Percentiles rank a stretch among this genome's conserved stretches.
phyloP scores from a whole-genome alignment of 2,888 invertebrate species.

The Myopa testacea region DNA sequence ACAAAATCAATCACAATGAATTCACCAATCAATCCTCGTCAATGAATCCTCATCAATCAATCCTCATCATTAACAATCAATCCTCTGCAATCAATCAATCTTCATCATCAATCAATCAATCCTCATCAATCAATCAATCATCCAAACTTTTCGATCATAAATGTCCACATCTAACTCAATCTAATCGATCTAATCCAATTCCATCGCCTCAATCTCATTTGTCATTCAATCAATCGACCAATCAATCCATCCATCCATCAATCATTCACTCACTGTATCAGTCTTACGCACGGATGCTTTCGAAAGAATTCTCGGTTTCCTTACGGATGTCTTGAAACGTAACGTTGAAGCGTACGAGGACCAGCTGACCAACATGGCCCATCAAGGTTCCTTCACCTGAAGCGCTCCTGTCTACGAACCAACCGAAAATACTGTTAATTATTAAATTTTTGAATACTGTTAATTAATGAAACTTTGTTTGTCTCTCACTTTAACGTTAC shows the following conservation, averaged over 20 bases:
- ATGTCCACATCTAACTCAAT: not conserved
- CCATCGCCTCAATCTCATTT: not conserved
- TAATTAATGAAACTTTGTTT: too few relatives aligned
- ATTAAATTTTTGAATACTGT: too few relatives aligned
- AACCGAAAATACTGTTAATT: not conserved
- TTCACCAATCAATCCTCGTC: not conserved
- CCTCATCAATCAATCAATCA: constrained; percentile 4
- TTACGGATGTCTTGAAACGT: constrained; percentile 97
- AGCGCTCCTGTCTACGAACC: not conserved
- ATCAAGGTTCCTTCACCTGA: constrained; percentile 50
- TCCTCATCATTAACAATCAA: constrained; percentile 2
- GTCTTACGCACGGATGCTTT: constrained; percentile 97
- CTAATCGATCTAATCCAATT: too few relatives aligned
- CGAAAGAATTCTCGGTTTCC: constrained; percentile 95
- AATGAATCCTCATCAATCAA: not conserved
- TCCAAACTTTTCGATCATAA: not conserved
- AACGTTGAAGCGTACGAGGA: constrained; percentile 93
- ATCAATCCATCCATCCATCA: not conserved
- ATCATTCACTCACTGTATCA: constrained; percentile 59
- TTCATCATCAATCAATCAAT: constrained; percentile 10
- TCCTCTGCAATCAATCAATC: constrained; percentile 5
- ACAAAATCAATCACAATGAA: not conserved
- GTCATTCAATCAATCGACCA: not conserved
- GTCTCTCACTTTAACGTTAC: constrained; percentile 4
- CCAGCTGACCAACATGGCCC: constrained; percentile 58